A percentile compares a stretch with the other conserved stretches of the same genome.
phyloP scores from a whole-genome alignment of 2,888 invertebrate species.

The Cerastoderma edule region DNA sequence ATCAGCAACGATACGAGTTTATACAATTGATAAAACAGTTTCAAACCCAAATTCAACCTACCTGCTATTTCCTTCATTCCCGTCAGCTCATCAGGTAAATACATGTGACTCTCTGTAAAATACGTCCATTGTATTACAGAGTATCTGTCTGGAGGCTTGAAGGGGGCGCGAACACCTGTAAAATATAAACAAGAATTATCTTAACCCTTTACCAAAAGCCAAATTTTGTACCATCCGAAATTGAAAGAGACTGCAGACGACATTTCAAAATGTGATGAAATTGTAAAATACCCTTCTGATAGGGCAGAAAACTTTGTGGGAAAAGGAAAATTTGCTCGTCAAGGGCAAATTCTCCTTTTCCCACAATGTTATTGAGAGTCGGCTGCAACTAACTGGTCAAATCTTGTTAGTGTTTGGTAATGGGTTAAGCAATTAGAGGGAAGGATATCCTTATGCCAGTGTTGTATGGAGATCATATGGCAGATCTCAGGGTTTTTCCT shows the following conservation, averaged over 20 bases:
- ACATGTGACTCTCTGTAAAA: conserved; percentile 93
- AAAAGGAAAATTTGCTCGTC: background rate
- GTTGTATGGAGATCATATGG: background rate
- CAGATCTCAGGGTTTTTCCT: too few relatives aligned
- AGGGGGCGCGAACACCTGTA: conserved; percentile 85
- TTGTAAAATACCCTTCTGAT: too few relatives aligned
- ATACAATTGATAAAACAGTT: too few relatives aligned
- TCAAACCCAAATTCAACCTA: too few relatives aligned
- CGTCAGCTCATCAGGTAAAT: conserved; percentile 91
- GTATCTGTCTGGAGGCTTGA: conserved; percentile 89
- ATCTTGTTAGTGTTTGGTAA: background rate
- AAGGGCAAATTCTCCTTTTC: background rate
- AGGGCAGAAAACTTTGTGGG: background rate
- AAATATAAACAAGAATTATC: too few relatives aligned
- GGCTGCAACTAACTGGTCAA: too few relatives aligned
- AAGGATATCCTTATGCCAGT: background rate
- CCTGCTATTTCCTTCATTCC: conserved; percentile 87
- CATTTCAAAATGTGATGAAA: too few relatives aligned
- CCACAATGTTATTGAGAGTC: background rate
- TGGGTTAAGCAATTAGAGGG: background rate
- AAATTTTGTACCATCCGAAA: too few relatives aligned
- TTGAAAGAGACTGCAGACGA: too few relatives aligned
- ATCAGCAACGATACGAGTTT: too few relatives aligned
- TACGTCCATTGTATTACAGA: conserved; percentile 94
- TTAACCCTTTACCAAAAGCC: too few relatives aligned